Evolutionary conservation across 2,113 vertebrate species (phyloP).

Genomic region (Oncorhynchus kisutch): DNA sequence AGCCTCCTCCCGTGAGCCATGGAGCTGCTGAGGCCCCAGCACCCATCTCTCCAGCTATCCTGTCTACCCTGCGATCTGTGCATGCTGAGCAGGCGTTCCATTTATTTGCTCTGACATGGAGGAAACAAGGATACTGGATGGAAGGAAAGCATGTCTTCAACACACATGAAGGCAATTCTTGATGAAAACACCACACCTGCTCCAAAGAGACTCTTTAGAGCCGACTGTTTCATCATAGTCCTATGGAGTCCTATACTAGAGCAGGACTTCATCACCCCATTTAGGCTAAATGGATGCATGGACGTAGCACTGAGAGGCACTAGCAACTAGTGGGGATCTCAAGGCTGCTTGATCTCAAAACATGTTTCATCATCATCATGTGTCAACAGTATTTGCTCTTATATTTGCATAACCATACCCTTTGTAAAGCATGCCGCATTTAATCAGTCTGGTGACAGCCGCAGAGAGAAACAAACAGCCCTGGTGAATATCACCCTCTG

Average conservation of each 20-base stretch:
- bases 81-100: not conserved
- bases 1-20: no score
- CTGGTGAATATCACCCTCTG: not conserved
- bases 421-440: not conserved
- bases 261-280: not conserved
- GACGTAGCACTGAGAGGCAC: not conserved
- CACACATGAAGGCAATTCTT: slow-evolving; percentile 3
- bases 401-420: not conserved
- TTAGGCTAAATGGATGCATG: not conserved
- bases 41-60: not conserved
- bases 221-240: not conserved
- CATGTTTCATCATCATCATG: not conserved
- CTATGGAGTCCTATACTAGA: not conserved
- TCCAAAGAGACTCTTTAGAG: not conserved
- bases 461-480: not conserved
- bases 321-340: not conserved
- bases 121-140: not conserved
- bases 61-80: not conserved
- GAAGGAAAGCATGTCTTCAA: not conserved
- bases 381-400: not conserved
- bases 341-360: not conserved
- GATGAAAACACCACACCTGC: not conserved
- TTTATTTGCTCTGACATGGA: slow-evolving; percentile 15
- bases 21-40: not conserved
- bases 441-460: not conserved